Evolutionary conservation across 2,888 invertebrate species (phyloP).

Genomic region (Thereva unica): DNA sequence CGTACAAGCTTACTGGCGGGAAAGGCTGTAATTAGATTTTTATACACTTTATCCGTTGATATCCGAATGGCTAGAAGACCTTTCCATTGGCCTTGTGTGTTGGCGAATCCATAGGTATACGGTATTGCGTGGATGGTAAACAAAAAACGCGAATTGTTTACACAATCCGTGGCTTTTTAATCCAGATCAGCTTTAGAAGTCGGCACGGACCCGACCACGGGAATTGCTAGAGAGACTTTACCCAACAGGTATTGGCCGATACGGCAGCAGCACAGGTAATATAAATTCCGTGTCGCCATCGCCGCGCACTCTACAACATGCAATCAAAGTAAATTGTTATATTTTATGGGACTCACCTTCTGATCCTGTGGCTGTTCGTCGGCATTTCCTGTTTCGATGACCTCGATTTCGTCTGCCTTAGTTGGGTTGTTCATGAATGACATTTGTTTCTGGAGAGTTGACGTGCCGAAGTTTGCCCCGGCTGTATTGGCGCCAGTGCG

Average conservation of each 20-base stretch:
- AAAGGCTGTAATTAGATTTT: too few species aligned
- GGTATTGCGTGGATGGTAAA: constrained; percentile 1
- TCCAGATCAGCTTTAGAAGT: not conserved
- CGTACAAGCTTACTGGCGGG: too few species aligned
- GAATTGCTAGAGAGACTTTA: not conserved
- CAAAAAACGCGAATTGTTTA: constrained; percentile 4
- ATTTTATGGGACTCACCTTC: constrained; percentile 47
- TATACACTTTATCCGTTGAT: too few species aligned
- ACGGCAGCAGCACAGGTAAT: too few species aligned
- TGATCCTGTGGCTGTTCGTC: constrained; percentile 47
- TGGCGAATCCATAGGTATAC: not conserved
- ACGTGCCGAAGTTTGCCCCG: constrained; percentile 3
- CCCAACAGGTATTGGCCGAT: too few species aligned
- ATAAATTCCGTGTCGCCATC: too few species aligned
- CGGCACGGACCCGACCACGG: not conserved
- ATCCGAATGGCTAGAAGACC: too few species aligned
- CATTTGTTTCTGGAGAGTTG: constrained; percentile 52
- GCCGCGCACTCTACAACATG: not conserved
- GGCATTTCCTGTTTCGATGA: constrained; percentile 52
- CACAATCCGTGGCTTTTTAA: constrained; percentile 20
- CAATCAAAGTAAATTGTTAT: not conserved
- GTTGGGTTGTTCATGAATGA: constrained; percentile 54
- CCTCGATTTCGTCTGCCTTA: constrained; percentile 55
- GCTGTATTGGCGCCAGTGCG: constrained; percentile 36
- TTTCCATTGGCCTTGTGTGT: too few species aligned